Evolutionary conservation across 2,888 invertebrate genomes (phyloP), one percentile per base, ranked within the genome.

Genomic region (Epinotia ramella): DNA sequence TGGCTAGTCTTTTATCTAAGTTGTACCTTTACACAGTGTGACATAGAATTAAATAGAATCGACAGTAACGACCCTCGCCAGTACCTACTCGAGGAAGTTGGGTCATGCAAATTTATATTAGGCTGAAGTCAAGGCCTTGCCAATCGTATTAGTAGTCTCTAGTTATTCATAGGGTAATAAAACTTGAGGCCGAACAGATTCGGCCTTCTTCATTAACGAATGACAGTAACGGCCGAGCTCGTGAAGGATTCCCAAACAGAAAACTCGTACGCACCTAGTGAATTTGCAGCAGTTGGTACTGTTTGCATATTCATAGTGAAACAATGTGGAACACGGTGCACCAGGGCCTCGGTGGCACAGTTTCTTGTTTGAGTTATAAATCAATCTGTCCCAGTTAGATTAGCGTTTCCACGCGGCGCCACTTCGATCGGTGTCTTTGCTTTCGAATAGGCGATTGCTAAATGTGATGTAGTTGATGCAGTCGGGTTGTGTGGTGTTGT

Each of bases 341-440:
- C 84, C 88, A 90, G 89, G 90, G 89, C 91, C 89, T 92, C 91
- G 91, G 91, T 90, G 92, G 90, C 91, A 92, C 89, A 89, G 91
- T 92, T 93, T 92, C 91, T 91, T 89, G 89, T 90, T 91, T 86
- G 85, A 89, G 87, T 88, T 91, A 88, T 93, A 92, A 94, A 91
- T 92, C 90, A 91, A 90, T 91, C 87, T 88, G 92, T 89, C 89
- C 91, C 85, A 90, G 91, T 89, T 93, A 91, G 90, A 92, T 91
- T 89, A 91, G 86, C 84, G 87, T 89, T 86, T 88, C 84, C 86
- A 87, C 87, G 85, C 84, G 81, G 82, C 82, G 86, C 86, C 87
- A 84, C 87, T 86, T 82, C 84, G 85, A 84, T 87, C 85, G 86
- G 87, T 87, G 87, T 88, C 86, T 88, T 88, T 87, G 89, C 89